These are phyloP conservation scores for Gastrophysa polygoni DNA, from an alignment of 2,888 invertebrate genomes.

Conservation along the genomic window DNA sequence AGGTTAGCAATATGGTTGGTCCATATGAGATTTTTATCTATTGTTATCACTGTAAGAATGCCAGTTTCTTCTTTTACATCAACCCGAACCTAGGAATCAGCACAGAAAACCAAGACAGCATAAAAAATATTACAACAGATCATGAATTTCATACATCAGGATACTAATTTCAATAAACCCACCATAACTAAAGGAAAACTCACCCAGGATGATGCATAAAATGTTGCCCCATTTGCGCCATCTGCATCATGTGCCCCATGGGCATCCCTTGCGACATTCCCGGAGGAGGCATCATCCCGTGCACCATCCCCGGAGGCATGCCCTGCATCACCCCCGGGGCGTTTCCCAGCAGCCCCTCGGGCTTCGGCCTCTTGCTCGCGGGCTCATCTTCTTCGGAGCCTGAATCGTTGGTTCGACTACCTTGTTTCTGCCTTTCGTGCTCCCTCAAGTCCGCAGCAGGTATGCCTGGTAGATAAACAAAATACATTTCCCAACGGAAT, in stretches of 20 bases:
- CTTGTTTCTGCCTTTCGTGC: conserved; percentile 84
- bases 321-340: conserved; percentile 65
- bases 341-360: conserved; percentile 70
- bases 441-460: conserved; percentile 93
- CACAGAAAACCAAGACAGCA: too few species aligned
- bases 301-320: conserved; percentile 69
- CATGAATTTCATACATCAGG: background rate
- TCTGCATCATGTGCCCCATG: conserved; percentile 67
- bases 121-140: too few species aligned
- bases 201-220: conserved; percentile 72
- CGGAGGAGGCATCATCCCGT: conserved; percentile 64
- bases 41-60: too few species aligned
- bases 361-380: conserved; percentile 75
- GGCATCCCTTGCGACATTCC: conserved; percentile 65
- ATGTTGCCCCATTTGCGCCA: conserved; percentile 76
- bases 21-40: too few species aligned
- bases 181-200: conserved; percentile 33
- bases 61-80: too few species aligned
- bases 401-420: conserved; percentile 61
- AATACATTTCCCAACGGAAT: conserved; percentile 21
- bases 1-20: too few species aligned
- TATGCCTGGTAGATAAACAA: conserved; percentile 62
- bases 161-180: background rate
- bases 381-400: conserved; percentile 85
- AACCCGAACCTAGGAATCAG: too few species aligned